A percentile compares a stretch with the other conserved stretches of the same genome.
Conservation (phyloP, 2,113 vertebrate genomes). For the Orycteropus afer region DNA sequence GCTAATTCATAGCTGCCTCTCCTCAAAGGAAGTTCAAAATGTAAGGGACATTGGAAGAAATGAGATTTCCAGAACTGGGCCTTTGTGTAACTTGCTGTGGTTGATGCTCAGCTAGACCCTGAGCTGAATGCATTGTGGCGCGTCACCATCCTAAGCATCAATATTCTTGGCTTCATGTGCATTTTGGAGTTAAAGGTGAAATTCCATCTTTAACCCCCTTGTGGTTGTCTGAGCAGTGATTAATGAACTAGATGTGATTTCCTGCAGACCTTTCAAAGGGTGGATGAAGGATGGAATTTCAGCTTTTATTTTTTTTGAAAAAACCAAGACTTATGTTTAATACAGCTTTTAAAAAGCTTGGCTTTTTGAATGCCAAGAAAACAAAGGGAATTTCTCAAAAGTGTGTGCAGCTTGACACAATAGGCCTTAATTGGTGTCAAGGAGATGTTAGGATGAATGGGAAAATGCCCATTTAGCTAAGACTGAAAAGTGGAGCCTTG, state of each 20-base stretch:
- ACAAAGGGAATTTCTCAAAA: constrained; percentile 77
- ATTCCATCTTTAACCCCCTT: constrained; percentile 80
- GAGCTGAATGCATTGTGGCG: neutral
- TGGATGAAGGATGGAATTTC: constrained; percentile 70
- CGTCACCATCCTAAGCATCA: neutral
- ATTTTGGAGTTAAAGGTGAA: constrained; percentile 78
- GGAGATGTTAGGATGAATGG: constrained; percentile 76
- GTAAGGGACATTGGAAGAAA: neutral
- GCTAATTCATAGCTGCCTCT: neutral
- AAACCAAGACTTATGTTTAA: constrained; percentile 61
- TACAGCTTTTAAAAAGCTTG: constrained; percentile 76
- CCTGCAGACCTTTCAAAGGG: constrained; percentile 71
- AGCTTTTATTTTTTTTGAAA: constrained; percentile 34
- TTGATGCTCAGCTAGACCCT: neutral
- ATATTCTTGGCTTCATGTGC: constrained; percentile 48
- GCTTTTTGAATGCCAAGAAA: constrained; percentile 74
- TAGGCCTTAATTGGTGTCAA: constrained; percentile 83
- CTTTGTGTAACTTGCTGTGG: constrained; percentile 30
- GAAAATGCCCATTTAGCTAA: constrained; percentile 79
- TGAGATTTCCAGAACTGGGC: neutral
- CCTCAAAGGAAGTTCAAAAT: constrained; percentile 47
- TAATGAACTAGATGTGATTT: constrained; percentile 78
- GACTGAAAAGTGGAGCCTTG: constrained; percentile 78
- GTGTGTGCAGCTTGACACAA: constrained; percentile 73
- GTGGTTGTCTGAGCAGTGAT: constrained; percentile 75